Evolutionary conservation across 1,140 invertebrate genomes (phyloP).

Genomic region (Zaprionus kolodkinae): DNA sequence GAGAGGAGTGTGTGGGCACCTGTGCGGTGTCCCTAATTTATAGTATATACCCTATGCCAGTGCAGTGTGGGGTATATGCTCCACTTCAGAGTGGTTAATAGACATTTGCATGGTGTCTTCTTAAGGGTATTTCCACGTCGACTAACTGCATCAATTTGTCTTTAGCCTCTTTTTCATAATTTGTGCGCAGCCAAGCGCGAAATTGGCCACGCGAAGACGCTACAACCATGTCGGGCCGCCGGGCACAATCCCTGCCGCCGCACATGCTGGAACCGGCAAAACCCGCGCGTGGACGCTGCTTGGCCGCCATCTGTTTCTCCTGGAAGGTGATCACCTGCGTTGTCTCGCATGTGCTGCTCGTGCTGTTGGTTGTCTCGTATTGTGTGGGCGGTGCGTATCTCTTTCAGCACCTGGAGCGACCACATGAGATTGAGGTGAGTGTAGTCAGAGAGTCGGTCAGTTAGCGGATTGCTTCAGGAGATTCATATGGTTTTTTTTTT

Average conservation of each 20-base stretch:
- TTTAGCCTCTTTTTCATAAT: constrained; percentile 48
- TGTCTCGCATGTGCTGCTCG: constrained; percentile 94
- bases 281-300: constrained; percentile 83
- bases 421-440: constrained; percentile 90
- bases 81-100: too few relatives aligned
- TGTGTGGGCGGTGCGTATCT: constrained; percentile 94
- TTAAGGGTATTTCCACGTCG: constrained; percentile 11
- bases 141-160: background rate
- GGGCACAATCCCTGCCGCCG: constrained; percentile 78
- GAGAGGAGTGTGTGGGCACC: constrained; percentile 15
- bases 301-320: constrained; percentile 86
- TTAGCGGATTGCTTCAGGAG: background rate
- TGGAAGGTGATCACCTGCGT: constrained; percentile 94
- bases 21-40: constrained; percentile 4
- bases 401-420: constrained; percentile 91
- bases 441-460: too few relatives aligned
- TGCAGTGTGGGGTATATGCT: background rate
- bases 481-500: background rate
- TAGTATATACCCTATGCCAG: background rate
- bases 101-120: background rate
- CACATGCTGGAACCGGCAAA: constrained; percentile 76
- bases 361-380: constrained; percentile 92
- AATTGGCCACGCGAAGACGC: constrained; percentile 48
- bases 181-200: constrained; percentile 54
- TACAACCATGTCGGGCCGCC: constrained; percentile 69